Evolutionary conservation across 2,113 vertebrate species (phyloP), one percentile per base, ranked within the genome.

Genomic region (Dicerorhinus sumatrensis): DNA sequence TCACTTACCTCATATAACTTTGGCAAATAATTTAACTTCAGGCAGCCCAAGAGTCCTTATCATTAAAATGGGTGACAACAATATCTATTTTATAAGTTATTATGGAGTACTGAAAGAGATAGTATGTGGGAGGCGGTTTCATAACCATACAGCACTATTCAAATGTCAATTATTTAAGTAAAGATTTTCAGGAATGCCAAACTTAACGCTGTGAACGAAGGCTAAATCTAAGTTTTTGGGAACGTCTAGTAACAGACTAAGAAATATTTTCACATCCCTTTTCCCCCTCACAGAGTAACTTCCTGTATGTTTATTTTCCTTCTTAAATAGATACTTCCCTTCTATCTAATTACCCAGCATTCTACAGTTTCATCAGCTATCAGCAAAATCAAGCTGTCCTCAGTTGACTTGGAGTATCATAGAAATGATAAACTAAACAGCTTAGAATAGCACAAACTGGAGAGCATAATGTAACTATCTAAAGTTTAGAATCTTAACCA

Each of bases 331-430:
- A 96, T 51, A 72, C 94, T 96, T 96, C 85, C 89, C 29, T 96
- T 96, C 93, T 83, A 82, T 92, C 82, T 94, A 88, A 94, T 85
- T 89, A 83, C 39, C 80, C 92, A 91, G 84, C 56, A 70, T 97
- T 95, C 62, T 91, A 54, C 63, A 94, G 67, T 77, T 94, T 77
- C 82, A 93, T 73, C 81, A 77, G 95, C 89, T 93, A 80, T 89
- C 95, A 90, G 92, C 90, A 94, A 96, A 94, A 93, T 89, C 89
- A 89, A 58, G 70, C 73, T 96, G 83, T 97, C 98, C 97, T 98
- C 82, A 48, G 42, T 60, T 96, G 96, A 97, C 97, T 67, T 42
- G 27, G 73, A 93, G 31, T 46, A 89, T 96, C 72, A 58, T 5
- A 69, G 82, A 93, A 93, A 94, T 16, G 62, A 72, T 83, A n/a